Percentiles rank a stretch among this genome's conserved stretches.
Evolutionary conservation across 2,888 invertebrate genomes (phyloP).

Genomic region (Drosophila longiperda): DNA sequence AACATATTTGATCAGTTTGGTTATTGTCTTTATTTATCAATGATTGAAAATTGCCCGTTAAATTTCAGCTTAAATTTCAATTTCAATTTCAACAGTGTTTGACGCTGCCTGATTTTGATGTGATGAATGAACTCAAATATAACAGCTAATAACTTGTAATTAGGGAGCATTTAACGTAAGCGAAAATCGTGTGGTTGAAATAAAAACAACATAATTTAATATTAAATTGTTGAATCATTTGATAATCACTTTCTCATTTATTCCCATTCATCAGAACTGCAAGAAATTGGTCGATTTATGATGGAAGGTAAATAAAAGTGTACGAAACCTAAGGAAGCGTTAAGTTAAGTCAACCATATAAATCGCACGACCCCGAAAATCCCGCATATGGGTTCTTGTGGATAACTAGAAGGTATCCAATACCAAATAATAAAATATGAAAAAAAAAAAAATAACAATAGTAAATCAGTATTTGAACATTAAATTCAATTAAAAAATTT

Average conservation of each 20-base stretch:
- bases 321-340: constrained; percentile 61
- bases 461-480: neutral
- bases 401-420: neutral
- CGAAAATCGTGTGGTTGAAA: neutral
- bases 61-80: no score
- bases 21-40: constrained; percentile 9
- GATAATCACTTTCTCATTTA: neutral
- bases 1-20: constrained; percentile 20
- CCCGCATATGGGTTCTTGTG: neutral
- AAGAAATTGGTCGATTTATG: neutral
- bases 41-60: neutral
- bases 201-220: neutral
- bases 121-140: constrained; percentile 40
- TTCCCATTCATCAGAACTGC: neutral
- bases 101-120: constrained; percentile 29
- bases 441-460: neutral
- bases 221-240: neutral
- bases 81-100: no score
- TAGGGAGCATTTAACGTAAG: constrained; percentile 19
- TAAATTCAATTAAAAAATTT: neutral
- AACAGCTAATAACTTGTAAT: constrained; percentile 28
- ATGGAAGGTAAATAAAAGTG: constrained; percentile 22
- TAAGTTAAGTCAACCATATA: constrained; percentile 55
- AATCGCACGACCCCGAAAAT: constrained; percentile 37
- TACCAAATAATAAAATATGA: neutral